Percentiles rank a stretch among this genome's conserved stretches.
These are phyloP conservation scores for Heliconius eleuchia DNA, from an alignment of 1,140 invertebrate species.

Conservation along the genomic window DNA sequence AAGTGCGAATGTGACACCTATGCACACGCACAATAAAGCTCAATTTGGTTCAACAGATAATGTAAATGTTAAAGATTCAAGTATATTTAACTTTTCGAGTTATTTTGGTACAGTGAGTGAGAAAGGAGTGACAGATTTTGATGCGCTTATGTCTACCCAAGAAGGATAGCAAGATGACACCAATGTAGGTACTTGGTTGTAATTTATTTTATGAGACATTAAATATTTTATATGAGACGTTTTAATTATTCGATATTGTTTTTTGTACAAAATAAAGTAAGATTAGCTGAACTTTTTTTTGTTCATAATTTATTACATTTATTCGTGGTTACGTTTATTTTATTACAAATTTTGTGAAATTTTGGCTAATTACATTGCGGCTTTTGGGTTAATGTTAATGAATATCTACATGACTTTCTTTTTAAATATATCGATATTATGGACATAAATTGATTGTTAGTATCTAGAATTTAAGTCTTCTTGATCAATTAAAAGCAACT, in stretches of 20 bases:
- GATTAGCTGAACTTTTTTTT: not conserved
- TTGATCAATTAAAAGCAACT: too few relatives aligned
- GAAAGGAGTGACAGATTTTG: conserved; percentile 82
- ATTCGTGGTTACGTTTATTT: too few relatives aligned
- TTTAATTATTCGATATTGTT: not conserved
- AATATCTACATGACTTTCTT: too few relatives aligned
- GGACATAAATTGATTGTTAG: too few relatives aligned
- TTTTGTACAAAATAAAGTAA: not conserved
- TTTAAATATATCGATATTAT: too few relatives aligned
- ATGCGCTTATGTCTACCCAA: conserved; percentile 62
- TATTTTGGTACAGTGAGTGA: conserved; percentile 82
- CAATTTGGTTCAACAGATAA: conserved; percentile 77
- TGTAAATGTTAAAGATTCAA: conserved; percentile 57
- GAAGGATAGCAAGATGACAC: conserved; percentile 68
- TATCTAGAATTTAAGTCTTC: too few relatives aligned
- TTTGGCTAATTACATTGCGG: not conserved
- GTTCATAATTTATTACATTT: too few relatives aligned
- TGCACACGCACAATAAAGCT: conserved; percentile 61
- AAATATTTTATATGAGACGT: not conserved
- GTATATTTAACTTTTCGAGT: conserved; percentile 79
- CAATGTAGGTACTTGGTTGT: conserved; percentile 65
- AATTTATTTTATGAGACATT: conserved; percentile 16
- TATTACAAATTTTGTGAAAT: too few relatives aligned
- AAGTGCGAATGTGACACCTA: conserved; percentile 72
- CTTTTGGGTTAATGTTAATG: not conserved